Percentiles rank a stretch among this genome's conserved stretches.
phyloP scores from a whole-genome alignment of 2,888 invertebrate genomes.

The Lissocephala sabroskyi region DNA sequence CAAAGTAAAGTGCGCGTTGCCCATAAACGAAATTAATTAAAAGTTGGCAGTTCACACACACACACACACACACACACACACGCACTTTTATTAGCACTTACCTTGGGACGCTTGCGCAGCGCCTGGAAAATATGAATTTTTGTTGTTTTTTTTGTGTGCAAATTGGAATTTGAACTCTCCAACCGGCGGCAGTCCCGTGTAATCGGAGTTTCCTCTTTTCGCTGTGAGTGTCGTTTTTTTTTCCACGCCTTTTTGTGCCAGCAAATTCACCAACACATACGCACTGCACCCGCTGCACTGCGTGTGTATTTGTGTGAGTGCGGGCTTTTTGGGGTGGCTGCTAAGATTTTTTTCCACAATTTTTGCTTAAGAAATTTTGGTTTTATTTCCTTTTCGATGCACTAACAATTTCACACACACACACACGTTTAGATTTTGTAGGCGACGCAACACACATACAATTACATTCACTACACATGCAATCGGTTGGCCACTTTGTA shows the following conservation, averaged over 20 bases:
- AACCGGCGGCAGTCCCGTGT: neutral
- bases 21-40: conserved; percentile 4
- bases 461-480: neutral
- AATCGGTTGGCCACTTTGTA: neutral
- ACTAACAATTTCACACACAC: conserved; percentile 16
- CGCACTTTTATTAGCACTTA: conserved; percentile 1
- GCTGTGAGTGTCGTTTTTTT: neutral
- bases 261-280: neutral
- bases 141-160: conserved; percentile 15
- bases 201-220: neutral
- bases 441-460: neutral
- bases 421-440: conserved; percentile 8
- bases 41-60: conserved; percentile 10
- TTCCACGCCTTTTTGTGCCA: neutral
- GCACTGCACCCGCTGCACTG: neutral
- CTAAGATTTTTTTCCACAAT: neutral
- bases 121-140: too few species aligned
- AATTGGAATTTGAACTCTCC: conserved; percentile 60
- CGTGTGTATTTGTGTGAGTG: neutral
- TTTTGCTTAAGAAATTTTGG: neutral
- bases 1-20: neutral
- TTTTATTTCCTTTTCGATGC: neutral
- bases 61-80: conserved; percentile 9
- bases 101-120: too few species aligned
- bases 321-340: neutral